Evolutionary conservation across 1,140 invertebrate genomes (phyloP).

Genomic region (Harpegnathos saltator): DNA sequence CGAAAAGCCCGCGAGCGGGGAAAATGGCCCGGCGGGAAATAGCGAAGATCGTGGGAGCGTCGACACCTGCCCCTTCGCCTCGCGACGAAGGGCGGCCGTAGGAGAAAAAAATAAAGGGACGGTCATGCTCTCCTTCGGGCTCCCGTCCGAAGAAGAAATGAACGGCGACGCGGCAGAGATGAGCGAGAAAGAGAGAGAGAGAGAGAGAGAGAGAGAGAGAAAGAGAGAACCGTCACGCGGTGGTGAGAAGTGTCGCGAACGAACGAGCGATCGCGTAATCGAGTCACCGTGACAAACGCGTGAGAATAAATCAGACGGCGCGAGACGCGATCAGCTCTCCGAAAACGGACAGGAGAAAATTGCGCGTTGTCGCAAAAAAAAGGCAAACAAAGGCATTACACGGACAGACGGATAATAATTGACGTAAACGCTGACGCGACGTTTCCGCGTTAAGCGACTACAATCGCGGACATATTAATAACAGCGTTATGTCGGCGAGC

Average conservation of each 20-base stretch:
- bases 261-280: constrained; percentile 35
- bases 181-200: neutral
- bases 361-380: neutral
- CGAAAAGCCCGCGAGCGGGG: constrained; percentile 73
- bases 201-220: neutral
- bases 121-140: constrained; percentile 37
- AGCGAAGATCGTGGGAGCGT: constrained; percentile 80
- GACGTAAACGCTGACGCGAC: neutral
- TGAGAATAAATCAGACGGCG: constrained; percentile 56
- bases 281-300: constrained; percentile 56
- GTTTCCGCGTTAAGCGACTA: no score
- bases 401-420: neutral
- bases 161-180: neutral
- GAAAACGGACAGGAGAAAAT: constrained; percentile 3
- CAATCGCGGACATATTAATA: no score
- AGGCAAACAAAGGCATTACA: neutral
- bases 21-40: constrained; percentile 76
- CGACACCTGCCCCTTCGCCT: constrained; percentile 73
- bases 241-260: constrained; percentile 43
- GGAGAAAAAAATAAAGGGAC: constrained; percentile 69
- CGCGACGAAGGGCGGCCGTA: constrained; percentile 62
- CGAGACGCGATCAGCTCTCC: constrained; percentile 27
- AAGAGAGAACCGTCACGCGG: neutral
- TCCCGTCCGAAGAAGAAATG: constrained; percentile 25
- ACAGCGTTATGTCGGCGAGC: no score